Evolutionary conservation across 2,888 invertebrate genomes (phyloP), one percentile per base, ranked within the genome.

Genomic region (Lepidocyrtoides sp.): DNA sequence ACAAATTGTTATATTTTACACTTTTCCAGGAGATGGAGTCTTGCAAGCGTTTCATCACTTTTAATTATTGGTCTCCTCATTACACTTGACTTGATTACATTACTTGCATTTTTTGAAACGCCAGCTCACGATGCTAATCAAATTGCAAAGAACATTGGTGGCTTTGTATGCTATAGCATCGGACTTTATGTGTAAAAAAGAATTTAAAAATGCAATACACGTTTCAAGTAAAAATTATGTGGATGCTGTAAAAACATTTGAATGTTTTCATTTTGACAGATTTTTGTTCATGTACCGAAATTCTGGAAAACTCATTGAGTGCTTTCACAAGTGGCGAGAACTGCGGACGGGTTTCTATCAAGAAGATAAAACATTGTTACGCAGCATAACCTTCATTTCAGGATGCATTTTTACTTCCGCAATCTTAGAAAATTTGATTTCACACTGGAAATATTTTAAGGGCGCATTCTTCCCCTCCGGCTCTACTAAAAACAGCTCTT

Each of bases 391-490:
- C 10, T 23, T 92, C 1, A 89, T 93, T 17, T 92, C 93, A 2
- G 92, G 91, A 1, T 26, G 66, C 0, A 91, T 94, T 48, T 91
- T 91, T 57, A 91, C 91, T 0, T 94, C 94, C 0, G 93, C 93
- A 7, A 92, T 94, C 29, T 51, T 91, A 14, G 94, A 94, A 87
- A 93, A 94, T 89, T 57, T 91, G 26, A 87, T 91, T 10, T 92
- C 91, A 10, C 92, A 92, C 63, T 88, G 85, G 91, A 81, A 75
- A 20, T 81, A 69, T 17, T 81, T 91, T 23, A 87, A 87, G 26
- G 48, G 7, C 17, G 79, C 75, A 7, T 75, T 87, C 32, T 20
- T 23, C 32, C 14, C 48, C 12, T 3, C 10, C 14, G 12, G 0
- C 20, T 12, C 63, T 2, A 51, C 41, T 12, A 60, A 12, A 20